These are phyloP conservation scores for Acanthurus tractus DNA, from an alignment of 2,797 vertebrate genomes.

Conservation along the genomic window DNA sequence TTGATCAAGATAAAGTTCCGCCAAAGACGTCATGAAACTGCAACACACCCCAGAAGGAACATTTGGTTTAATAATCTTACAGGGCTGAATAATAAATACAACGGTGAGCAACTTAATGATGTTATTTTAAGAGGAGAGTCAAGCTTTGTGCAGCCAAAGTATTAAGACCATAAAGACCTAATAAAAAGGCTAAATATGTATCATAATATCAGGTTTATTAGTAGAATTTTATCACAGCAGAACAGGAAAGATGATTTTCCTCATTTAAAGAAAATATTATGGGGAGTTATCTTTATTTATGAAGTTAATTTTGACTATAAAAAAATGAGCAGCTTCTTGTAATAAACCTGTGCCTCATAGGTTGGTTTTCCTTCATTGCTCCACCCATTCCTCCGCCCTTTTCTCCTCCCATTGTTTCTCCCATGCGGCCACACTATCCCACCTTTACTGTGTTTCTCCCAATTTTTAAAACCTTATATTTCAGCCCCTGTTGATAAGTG, in stretches of 20 bases:
- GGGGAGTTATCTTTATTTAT: too few relatives aligned
- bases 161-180: not conserved
- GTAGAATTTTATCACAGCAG: not conserved
- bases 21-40: not conserved
- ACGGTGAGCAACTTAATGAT: not conserved
- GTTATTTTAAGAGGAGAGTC: not conserved
- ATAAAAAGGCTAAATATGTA: not conserved
- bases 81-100: not conserved
- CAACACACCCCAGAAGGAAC: not conserved
- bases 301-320: too few relatives aligned
- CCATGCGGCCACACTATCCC: too few relatives aligned
- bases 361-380: too few relatives aligned
- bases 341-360: too few relatives aligned
- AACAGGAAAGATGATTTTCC: too few relatives aligned
- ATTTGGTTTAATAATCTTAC: not conserved
- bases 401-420: too few relatives aligned
- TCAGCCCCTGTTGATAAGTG: too few relatives aligned
- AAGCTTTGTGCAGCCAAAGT: not conserved
- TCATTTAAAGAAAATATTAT: not conserved
- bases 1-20: constrained; percentile 38
- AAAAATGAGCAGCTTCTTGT: too few relatives aligned
- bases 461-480: too few relatives aligned
- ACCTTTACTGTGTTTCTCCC: too few relatives aligned
- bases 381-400: too few relatives aligned
- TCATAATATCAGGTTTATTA: not conserved